phyloP scores from a whole-genome alignment of 64 coral and sea anemone species.

The Montipora cactus region DNA sequence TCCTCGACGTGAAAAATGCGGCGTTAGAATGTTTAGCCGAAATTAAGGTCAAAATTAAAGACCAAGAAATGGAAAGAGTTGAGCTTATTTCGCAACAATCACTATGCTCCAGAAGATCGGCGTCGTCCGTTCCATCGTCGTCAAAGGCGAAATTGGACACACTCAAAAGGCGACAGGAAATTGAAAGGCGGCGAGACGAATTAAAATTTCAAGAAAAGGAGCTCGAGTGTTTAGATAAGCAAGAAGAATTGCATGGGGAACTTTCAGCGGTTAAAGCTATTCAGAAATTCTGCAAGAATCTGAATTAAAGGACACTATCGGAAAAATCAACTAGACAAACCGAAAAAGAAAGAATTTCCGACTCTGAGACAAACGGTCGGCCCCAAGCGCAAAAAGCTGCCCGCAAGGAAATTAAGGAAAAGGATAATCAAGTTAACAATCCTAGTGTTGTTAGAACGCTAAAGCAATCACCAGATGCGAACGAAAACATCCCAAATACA shows the following conservation, averaged over 20 bases:
- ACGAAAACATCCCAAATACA: not conserved
- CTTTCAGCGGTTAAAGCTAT: no score
- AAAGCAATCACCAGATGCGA: not conserved
- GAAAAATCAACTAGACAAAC: not conserved
- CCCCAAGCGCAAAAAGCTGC: not conserved
- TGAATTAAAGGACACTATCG: not conserved
- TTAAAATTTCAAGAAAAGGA: no score
- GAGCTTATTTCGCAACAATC: not conserved
- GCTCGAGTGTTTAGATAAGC: no score
- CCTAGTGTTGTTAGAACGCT: not conserved
- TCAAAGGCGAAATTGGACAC: conserved; percentile 22
- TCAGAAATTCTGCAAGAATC: no score
- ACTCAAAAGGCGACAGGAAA: not conserved
- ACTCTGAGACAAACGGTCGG: not conserved
- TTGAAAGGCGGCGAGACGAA: no score
- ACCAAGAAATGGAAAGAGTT: no score
- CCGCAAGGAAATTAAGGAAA: not conserved
- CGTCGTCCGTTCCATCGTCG: not conserved
- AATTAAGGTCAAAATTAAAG: no score
- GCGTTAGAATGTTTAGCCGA: no score
- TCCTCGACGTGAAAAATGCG: no score
- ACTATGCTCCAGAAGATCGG: not conserved
- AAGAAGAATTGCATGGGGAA: no score
- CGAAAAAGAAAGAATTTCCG: not conserved
- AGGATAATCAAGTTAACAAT: not conserved